Conservation (phyloP, 2,797 vertebrate genomes). For the Parambassis ranga region DNA sequence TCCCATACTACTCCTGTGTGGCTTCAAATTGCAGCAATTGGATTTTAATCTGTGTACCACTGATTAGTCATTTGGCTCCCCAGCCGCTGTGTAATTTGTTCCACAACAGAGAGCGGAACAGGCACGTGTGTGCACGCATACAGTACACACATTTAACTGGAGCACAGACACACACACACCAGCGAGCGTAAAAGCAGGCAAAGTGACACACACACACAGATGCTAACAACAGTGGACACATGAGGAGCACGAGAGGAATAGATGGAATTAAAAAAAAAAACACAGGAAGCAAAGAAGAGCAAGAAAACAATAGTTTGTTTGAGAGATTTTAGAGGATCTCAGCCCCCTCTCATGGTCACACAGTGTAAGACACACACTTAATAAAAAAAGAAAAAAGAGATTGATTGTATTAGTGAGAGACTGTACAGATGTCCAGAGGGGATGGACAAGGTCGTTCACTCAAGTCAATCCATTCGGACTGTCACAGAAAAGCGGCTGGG, state of each 20-base stretch:
- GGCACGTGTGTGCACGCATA: conserved; percentile 45
- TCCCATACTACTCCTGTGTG: conserved; percentile 75
- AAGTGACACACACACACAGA: neutral
- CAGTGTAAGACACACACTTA: neutral
- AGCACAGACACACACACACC: neutral
- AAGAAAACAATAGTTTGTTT: neutral
- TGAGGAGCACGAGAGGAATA: neutral
- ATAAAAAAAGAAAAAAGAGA: conserved; percentile 28
- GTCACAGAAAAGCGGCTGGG: conserved; percentile 46
- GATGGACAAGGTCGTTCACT: conserved; percentile 55
- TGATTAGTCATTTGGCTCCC: conserved; percentile 81
- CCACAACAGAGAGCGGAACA: conserved; percentile 76
- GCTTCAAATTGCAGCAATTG: conserved; percentile 79
- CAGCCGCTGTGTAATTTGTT: conserved; percentile 79
- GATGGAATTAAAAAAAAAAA: neutral
- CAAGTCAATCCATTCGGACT: conserved; percentile 54
- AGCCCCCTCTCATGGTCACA: conserved; percentile 64
- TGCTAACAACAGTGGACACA: conserved; percentile 24
- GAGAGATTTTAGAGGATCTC: conserved; percentile 46
- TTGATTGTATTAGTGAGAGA: conserved; percentile 28
- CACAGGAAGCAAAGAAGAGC: neutral
- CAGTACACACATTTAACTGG: conserved; percentile 13
- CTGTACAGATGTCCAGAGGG: conserved; percentile 49
- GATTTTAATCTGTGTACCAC: conserved; percentile 81
- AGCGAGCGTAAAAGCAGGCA: neutral